phyloP scores from a whole-genome alignment of 2,113 vertebrate genomes.

The Acanthisitta chloris region DNA sequence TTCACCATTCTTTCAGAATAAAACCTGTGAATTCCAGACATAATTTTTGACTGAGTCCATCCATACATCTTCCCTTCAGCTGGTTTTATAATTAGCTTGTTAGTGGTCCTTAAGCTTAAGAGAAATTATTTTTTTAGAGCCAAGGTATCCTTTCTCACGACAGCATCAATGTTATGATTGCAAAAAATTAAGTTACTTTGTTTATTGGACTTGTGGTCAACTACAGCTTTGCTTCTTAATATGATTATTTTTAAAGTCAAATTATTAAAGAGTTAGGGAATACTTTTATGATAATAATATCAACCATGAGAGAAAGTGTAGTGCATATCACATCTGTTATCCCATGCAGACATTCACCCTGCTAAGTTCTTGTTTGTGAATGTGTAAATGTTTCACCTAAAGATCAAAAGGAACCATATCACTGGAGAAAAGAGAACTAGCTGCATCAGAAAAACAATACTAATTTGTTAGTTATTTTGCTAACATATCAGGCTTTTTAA shows the following conservation, averaged over 20 bases:
- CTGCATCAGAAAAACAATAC: background rate
- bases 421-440: background rate
- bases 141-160: background rate
- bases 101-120: background rate
- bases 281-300: background rate
- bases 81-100: constrained; percentile 23
- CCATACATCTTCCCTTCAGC: background rate
- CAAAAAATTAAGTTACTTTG: background rate
- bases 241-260: background rate
- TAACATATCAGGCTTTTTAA: background rate
- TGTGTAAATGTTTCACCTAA: background rate
- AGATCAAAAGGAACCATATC: background rate
- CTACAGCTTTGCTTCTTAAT: background rate
- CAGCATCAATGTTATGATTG: background rate
- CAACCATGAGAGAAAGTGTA: background rate
- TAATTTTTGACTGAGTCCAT: background rate
- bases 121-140: background rate
- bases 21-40: background rate
- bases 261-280: background rate
- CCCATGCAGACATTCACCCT: background rate
- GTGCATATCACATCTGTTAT: background rate
- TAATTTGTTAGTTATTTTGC: background rate
- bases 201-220: background rate
- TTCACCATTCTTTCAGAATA: background rate
- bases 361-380: background rate